Evolutionary conservation across 2,888 invertebrate genomes (phyloP).

Genomic region (Hyles lineata): DNA sequence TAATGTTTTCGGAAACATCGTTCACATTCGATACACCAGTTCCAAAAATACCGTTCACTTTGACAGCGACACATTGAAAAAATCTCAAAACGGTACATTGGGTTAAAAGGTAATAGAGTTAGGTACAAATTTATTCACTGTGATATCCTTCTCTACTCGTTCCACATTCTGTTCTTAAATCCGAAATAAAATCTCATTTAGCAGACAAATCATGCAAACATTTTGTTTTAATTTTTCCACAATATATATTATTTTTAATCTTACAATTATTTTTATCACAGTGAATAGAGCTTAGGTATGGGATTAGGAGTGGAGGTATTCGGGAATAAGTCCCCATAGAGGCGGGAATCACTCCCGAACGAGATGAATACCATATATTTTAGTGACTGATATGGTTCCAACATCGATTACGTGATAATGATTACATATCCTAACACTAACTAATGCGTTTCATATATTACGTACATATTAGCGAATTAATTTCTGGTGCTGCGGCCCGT

Average conservation of each 20-base stretch:
- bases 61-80: constrained; percentile 33
- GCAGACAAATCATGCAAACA: constrained; percentile 28
- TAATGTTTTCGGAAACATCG: neutral
- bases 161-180: neutral
- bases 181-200: constrained; percentile 9
- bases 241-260: constrained; percentile 44
- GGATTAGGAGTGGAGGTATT: constrained; percentile 39
- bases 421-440: constrained; percentile 19
- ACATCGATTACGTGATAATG: constrained; percentile 28
- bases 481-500: neutral
- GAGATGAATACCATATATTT: constrained; percentile 41
- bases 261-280: constrained; percentile 63
- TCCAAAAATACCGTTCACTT: constrained; percentile 7
- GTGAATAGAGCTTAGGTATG: constrained; percentile 65
- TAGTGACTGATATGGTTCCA: constrained; percentile 42
- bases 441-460: constrained; percentile 29
- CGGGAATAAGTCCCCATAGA: constrained; percentile 37
- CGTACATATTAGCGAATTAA: constrained; percentile 32
- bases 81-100: constrained; percentile 41
- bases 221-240: constrained; percentile 35
- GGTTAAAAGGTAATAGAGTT: constrained; percentile 32
- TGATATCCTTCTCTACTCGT: constrained; percentile 24
- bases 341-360: constrained; percentile 35
- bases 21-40: neutral
- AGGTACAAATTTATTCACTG: constrained; percentile 29